Percentiles rank a stretch among this genome's conserved stretches.
Conservation (phyloP, 2,113 vertebrate species). For the Stegostoma tigrinum region DNA sequence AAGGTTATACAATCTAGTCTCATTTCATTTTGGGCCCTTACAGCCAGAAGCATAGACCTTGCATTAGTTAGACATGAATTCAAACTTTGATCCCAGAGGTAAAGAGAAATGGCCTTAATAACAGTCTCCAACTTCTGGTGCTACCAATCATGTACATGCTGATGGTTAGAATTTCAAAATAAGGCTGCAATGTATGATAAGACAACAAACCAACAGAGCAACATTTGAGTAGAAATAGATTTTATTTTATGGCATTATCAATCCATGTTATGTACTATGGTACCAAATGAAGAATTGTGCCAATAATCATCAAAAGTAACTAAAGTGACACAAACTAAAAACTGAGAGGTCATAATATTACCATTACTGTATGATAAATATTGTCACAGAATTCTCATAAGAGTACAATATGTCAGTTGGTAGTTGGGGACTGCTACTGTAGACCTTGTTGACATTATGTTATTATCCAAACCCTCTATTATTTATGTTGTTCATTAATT, state of each 20-base stretch:
- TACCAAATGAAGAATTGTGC: neutral
- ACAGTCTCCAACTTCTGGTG: neutral
- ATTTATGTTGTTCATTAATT: neutral
- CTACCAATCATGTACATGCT: neutral
- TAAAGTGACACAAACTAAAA: neutral
- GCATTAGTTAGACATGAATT: neutral
- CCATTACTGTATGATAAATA: neutral
- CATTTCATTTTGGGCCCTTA: neutral
- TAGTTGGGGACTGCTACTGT: neutral
- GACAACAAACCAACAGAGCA: neutral
- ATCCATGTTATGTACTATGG: neutral
- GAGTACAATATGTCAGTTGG: neutral
- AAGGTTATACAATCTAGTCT: neutral
- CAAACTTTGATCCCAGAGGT: neutral
- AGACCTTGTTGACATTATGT: neutral
- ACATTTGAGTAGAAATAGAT: neutral
- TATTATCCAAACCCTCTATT: neutral
- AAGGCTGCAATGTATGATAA: neutral
- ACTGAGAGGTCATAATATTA: neutral
- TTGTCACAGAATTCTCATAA: neutral
- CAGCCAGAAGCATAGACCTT: neutral
- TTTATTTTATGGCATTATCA: neutral
- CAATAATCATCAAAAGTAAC: neutral
- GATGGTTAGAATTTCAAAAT: neutral
- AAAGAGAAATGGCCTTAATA: neutral